Evolutionary conservation across 2,797 vertebrate species (phyloP), one percentile per base, ranked within the genome.

Genomic region (Paramormyrops hopkinsi): DNA sequence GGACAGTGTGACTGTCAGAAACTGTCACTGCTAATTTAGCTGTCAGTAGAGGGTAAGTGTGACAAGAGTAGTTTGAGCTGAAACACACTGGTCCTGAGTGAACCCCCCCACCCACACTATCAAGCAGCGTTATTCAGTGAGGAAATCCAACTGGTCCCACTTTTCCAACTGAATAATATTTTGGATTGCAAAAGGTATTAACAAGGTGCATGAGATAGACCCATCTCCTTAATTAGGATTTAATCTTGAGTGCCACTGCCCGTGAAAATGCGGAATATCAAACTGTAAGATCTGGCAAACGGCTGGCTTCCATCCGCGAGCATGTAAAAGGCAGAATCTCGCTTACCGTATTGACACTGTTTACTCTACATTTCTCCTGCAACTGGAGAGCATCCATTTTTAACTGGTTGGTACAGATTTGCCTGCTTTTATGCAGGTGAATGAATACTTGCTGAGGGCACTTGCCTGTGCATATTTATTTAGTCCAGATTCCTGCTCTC

Each of bases 151-250:
- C 41, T 8, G 76, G 76, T 82, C 76, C 76, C 41, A 44, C 76
- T 46, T 82, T 19, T 82, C 46, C 86, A 88, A 22, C 33, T 48
- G 6, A 62, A 46, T 46, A 62, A 46, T 46, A 62, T 86, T 86
- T 65, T 44, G 33, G 37, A 53, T 33, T 65, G 86, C 8, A 17
- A 44, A 59, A 12, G 41, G 54, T 59, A 87, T 29, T 62, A 25
- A 33, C 87, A 88, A 41, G 87, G 56, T 65, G 56, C 19, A 25
- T 48, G 87, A 46, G 87, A 46, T 19, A 33, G 19, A 65, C 25
- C 59, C 56, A 69, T 25, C 37, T 69, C 46, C 53, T 56, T 87
- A 88, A 88, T 88, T 69, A 88, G 41, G 37, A 69, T 88, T 65
- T 88, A 65, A 65, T 88, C 59, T 25, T 29, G 33, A 65, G 87